A percentile compares a stretch with the other conserved stretches of the same genome.
These are phyloP conservation scores for Parnassius orleans DNA, from an alignment of 2,888 invertebrate species.

Conservation along the genomic window DNA sequence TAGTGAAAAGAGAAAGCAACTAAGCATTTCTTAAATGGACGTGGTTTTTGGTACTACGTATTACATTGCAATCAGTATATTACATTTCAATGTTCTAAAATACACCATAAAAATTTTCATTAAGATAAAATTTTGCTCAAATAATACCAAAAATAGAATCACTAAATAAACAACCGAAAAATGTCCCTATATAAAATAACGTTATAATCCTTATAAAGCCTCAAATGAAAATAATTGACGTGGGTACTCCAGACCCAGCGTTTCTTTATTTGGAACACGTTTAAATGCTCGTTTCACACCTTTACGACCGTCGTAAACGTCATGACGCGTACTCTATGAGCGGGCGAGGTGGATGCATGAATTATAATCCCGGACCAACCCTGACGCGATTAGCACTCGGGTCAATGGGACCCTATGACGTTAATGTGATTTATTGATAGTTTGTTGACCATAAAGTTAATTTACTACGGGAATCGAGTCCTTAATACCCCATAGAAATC, in stretches of 20 bases:
- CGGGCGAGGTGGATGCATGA: background rate
- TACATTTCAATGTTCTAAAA: too few relatives aligned
- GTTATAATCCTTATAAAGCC: slow-evolving; percentile 5
- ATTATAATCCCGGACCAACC: slow-evolving; percentile 13
- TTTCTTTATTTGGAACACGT: slow-evolving; percentile 21
- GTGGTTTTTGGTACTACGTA: too few relatives aligned
- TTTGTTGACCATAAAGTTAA: slow-evolving; percentile 40
- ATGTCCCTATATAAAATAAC: background rate
- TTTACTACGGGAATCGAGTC: slow-evolving; percentile 40
- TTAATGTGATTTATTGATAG: slow-evolving; percentile 38
- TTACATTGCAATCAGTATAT: too few relatives aligned
- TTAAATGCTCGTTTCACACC: slow-evolving; percentile 40
- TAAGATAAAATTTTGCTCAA: too few relatives aligned
- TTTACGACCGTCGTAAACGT: slow-evolving; percentile 39
- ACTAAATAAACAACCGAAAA: background rate
- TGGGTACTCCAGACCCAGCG: background rate
- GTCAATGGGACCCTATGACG: slow-evolving; percentile 35
- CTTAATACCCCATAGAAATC: slow-evolving; percentile 1
- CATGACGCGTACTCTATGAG: background rate
- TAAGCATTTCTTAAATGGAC: too few relatives aligned
- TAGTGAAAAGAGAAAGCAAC: too few relatives aligned
- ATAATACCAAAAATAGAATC: too few relatives aligned
- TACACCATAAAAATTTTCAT: too few relatives aligned
- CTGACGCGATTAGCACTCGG: slow-evolving; percentile 29
- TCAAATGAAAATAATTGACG: slow-evolving; percentile 1